A percentile compares a stretch with the other conserved stretches of the same genome.
These are phyloP conservation scores for Wiebesia pumilae DNA, from an alignment of 1,140 invertebrate genomes.

Conservation along the genomic window DNA sequence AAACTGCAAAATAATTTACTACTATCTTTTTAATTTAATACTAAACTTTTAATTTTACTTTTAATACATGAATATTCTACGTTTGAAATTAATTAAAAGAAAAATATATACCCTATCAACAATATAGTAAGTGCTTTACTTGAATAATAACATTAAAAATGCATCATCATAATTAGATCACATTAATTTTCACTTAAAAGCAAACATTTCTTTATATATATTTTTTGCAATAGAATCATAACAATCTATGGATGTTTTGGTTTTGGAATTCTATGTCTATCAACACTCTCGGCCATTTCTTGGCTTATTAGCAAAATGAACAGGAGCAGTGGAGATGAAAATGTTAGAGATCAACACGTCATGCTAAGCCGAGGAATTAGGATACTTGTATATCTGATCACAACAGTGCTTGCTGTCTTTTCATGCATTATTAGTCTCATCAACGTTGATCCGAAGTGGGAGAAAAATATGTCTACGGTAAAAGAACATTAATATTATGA, in stretches of 20 bases:
- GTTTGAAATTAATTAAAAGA: no score
- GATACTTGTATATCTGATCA: slow-evolving; percentile 67
- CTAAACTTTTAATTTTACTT: no score
- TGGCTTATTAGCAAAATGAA: slow-evolving; percentile 62
- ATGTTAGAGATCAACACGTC: slow-evolving; percentile 39
- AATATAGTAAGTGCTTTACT: no score
- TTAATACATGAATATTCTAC: no score
- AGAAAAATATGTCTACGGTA: slow-evolving; percentile 69
- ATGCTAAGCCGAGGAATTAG: slow-evolving; percentile 62
- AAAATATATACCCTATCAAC: no score
- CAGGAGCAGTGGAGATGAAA: slow-evolving; percentile 23
- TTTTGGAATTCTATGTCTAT: slow-evolving; percentile 62
- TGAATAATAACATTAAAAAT: no score
- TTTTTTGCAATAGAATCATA: slow-evolving; percentile 62
- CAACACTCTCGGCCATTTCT: slow-evolving; percentile 63
- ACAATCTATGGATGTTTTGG: slow-evolving; percentile 67
- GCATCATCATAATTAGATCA: no score
- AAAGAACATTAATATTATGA: no score
- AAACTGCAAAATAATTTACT: no score
- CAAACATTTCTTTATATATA: not conserved
- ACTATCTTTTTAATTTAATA: no score
- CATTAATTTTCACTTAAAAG: no score
- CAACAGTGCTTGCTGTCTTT: slow-evolving; percentile 61
- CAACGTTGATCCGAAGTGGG: slow-evolving; percentile 57
- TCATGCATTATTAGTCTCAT: slow-evolving; percentile 67